Base-by-base conservation (phyloP, 2,888 invertebrate species). In the Leucozona laternaria region DNA sequence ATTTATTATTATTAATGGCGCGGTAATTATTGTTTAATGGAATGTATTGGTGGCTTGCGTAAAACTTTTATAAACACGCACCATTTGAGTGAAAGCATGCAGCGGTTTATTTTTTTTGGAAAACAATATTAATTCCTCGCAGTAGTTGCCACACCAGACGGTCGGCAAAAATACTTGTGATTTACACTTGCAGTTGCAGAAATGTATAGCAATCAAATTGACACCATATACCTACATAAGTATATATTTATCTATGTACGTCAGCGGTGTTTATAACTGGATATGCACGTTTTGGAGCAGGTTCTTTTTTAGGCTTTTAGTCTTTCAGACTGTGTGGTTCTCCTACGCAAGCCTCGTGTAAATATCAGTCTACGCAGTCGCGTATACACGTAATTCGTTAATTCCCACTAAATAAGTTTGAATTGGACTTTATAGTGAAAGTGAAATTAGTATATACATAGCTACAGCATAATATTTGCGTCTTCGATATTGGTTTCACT, bases 341-440 rank as follows among this genome's bases (percentile, higher is more conserved):
- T 17, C 57, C 31, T 31, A 57, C 28, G 17, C 31, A 57, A 53
- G 53, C 4, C 15, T 13, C 15, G 13, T 13, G 20, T 1, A 6
- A 15, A 15, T 6, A 43, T 43, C 17, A 48, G 17, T 20, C 20
- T 20, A 48, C 4, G 11, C 48, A 48, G 20, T 48, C 48, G 10
- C 3, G 8, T 7, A 6, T 17, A 43, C 17, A 48, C 45, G 20
- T 60, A 60, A 60, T 22, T 20, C 20, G n/a, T n/a, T n/a, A n/a
- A 60, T 37, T 60, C 22, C 8, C 37, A 31, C 31, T 37, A 2
- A 58, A 58, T 6, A 37, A 17, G 34, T 28, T 37, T 37, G 11
- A 37, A 58, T 20, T 20, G 7, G 58, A 57, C 11, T 37, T 37
- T 4, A n/a, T n/a, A 68, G 79, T 75, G 75, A 80, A 75, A 80